These are phyloP conservation scores for Drosophila engyochracea DNA, from an alignment of 2,888 invertebrate species.

Conservation along the genomic window DNA sequence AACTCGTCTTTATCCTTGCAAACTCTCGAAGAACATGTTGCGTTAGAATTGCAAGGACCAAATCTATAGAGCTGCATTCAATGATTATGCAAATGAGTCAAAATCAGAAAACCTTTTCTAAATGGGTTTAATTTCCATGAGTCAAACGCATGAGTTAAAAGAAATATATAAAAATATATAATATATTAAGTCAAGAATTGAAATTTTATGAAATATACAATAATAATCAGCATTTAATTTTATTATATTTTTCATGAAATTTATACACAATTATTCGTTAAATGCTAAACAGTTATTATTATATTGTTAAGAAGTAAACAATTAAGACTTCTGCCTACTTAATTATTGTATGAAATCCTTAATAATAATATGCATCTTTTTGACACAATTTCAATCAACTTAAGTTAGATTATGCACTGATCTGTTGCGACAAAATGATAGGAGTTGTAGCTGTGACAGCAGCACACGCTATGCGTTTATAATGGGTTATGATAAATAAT, in stretches of 20 bases:
- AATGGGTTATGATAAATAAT: slow-evolving; percentile 38
- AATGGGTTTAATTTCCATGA: neutral
- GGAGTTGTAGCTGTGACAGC: neutral
- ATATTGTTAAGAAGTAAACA: neutral
- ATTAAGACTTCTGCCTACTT: neutral
- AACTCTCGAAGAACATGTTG: neutral
- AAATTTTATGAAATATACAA: neutral
- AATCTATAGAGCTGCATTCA: neutral
- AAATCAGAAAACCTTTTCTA: neutral
- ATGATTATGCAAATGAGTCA: neutral
- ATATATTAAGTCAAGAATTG: neutral
- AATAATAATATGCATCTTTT: neutral
- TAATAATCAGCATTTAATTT: neutral
- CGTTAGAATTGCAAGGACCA: accelerated
- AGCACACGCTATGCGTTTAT: slow-evolving; percentile 30
- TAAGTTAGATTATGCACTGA: neutral
- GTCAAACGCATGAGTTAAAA: neutral
- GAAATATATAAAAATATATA: neutral
- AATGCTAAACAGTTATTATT: neutral
- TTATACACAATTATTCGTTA: neutral
- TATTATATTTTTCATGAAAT: neutral
- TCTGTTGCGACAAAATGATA: neutral
- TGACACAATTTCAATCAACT: neutral
- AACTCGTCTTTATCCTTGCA: neutral
- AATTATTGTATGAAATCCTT: neutral